These are phyloP conservation scores for Trogon melanurus DNA, from an alignment of 2,113 vertebrate species.

Conservation along the genomic window DNA sequence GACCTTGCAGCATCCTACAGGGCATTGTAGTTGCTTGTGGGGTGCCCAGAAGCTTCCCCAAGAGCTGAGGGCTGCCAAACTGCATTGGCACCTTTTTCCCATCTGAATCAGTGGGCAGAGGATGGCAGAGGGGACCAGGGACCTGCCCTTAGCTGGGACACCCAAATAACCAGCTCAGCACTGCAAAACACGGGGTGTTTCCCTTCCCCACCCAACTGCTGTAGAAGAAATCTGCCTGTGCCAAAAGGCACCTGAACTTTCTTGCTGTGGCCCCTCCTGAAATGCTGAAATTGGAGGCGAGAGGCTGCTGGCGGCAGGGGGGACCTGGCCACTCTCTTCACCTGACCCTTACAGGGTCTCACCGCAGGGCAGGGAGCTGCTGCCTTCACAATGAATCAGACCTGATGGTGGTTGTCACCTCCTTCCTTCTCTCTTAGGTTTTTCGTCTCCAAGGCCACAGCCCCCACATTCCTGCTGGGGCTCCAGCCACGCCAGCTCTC, in stretches of 20 bases:
- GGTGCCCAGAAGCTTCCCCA: neutral
- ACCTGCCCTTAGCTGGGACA: neutral
- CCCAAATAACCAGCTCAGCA: neutral
- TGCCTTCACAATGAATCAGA: neutral
- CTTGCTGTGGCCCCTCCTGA: neutral
- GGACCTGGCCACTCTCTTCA: fast-evolving
- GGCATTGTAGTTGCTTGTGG: neutral
- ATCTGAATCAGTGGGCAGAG: neutral
- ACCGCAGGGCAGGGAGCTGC: neutral
- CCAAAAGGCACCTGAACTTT: neutral
- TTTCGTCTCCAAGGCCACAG: neutral
- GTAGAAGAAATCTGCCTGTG: neutral
- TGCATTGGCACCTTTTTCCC: neutral
- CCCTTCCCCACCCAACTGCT: neutral
- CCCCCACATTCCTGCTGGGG: neutral
- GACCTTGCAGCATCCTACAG: neutral
- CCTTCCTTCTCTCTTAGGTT: neutral
- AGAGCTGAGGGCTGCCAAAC: neutral
- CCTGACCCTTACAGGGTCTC: neutral
- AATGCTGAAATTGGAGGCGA: neutral
- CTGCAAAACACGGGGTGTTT: neutral
- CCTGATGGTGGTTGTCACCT: fast-evolving
- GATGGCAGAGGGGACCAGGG: neutral
- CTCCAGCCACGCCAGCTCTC: neutral
- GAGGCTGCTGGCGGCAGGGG: neutral